Evolutionary conservation across 2,888 invertebrate genomes (phyloP).

Genomic region (Polydrusus tereticollis): DNA sequence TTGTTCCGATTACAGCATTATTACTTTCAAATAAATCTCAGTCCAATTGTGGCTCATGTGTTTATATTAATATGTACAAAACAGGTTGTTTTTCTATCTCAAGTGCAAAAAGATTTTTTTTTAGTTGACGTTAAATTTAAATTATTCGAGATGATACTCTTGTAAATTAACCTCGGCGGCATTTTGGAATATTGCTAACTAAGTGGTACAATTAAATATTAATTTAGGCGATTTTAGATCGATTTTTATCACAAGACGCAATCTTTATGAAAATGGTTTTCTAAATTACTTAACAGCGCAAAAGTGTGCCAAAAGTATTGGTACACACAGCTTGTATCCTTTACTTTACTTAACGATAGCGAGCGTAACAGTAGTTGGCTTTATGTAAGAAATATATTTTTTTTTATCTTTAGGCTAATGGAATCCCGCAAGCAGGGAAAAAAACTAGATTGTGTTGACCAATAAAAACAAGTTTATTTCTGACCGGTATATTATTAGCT

Average conservation of each 20-base stretch:
- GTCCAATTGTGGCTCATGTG: conserved; percentile 6
- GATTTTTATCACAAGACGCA: conserved; percentile 1
- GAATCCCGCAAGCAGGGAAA: background rate
- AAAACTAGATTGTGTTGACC: background rate
- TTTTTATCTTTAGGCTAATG: background rate
- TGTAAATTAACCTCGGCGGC: background rate
- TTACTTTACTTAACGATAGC: conserved; percentile 50
- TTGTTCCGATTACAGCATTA: conserved; percentile 23
- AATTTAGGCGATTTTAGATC: conserved; percentile 27
- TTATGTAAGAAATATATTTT: conserved; percentile 14
- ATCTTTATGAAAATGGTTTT: conserved; percentile 51
- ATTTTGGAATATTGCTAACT: background rate
- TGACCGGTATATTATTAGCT: too few species aligned
- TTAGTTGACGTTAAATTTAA: background rate
- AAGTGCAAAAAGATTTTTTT: background rate
- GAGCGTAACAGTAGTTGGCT: conserved; percentile 51
- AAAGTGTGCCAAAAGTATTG: conserved; percentile 50
- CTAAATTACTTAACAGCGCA: conserved; percentile 54
- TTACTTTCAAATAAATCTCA: conserved; percentile 30
- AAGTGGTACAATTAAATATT: conserved; percentile 3
- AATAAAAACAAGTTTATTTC: background rate
- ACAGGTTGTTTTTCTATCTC: conserved; percentile 17
- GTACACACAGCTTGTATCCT: conserved; percentile 50
- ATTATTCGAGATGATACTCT: conserved; percentile 2
- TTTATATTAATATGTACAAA: background rate